Percentiles rank a stretch among this genome's conserved stretches.
Conservation (phyloP, 2,888 invertebrate genomes). For the Tachina grossa region DNA sequence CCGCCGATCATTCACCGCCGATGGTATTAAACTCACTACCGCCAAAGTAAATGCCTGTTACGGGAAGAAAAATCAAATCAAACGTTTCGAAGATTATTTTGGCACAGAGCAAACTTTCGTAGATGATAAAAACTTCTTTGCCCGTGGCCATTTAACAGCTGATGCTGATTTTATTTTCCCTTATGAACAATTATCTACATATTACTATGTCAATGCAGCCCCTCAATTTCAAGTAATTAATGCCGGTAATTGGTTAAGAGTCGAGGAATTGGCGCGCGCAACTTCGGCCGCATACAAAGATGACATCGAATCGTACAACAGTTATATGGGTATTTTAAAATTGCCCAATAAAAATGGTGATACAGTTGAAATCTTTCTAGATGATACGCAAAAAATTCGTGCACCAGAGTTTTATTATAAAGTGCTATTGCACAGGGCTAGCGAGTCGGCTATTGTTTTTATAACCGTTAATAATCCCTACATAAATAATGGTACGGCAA, state of each 20-base stretch:
- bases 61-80: slow-evolving; percentile 78
- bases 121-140: slow-evolving; percentile 78
- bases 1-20: slow-evolving; percentile 79
- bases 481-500: slow-evolving; percentile 54
- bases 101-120: slow-evolving; percentile 79
- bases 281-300: slow-evolving; percentile 79
- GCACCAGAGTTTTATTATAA: slow-evolving; percentile 84
- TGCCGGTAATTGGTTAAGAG: slow-evolving; percentile 83
- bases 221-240: slow-evolving; percentile 84
- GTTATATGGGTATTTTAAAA: slow-evolving; percentile 81
- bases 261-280: slow-evolving; percentile 82
- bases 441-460: slow-evolving; percentile 83
- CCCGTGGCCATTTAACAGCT: slow-evolving; percentile 84
- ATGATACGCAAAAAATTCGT: slow-evolving; percentile 78
- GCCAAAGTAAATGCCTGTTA: slow-evolving; percentile 76
- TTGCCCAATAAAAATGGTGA: slow-evolving; percentile 75
- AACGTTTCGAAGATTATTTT: slow-evolving; percentile 79
- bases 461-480: slow-evolving; percentile 84
- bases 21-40: slow-evolving; percentile 76
- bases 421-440: slow-evolving; percentile 81
- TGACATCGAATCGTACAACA: slow-evolving; percentile 82
- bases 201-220: slow-evolving; percentile 84
- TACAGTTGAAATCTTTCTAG: slow-evolving; percentile 77
- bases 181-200: slow-evolving; percentile 83
- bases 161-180: slow-evolving; percentile 84